Conservation (phyloP, 2,888 invertebrate species). For the Meloe dianella region DNA sequence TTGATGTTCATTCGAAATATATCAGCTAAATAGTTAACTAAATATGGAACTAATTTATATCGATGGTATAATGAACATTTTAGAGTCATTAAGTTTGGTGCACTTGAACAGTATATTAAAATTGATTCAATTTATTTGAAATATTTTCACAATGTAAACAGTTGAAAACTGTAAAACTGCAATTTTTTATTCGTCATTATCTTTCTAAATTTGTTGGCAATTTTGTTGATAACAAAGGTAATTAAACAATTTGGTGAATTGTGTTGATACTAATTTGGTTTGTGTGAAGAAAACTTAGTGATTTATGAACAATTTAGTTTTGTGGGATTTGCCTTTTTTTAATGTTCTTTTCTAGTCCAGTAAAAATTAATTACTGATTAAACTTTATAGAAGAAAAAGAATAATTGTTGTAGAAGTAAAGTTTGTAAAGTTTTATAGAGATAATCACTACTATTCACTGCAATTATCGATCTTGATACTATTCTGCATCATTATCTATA, state of each 20-base stretch:
- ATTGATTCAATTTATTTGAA: neutral
- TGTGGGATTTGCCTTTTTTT: neutral
- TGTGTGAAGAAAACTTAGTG: constrained; percentile 1
- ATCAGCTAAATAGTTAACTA: neutral
- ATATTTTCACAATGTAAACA: neutral
- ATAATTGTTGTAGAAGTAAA: neutral
- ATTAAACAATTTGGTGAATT: constrained; percentile 1
- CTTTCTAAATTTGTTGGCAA: constrained; percentile 5
- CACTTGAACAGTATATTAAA: neutral
- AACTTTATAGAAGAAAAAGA: neutral
- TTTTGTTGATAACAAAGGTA: constrained; percentile 7
- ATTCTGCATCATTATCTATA: neutral
- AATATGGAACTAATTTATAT: constrained; percentile 1
- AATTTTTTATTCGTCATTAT: constrained; percentile 7
- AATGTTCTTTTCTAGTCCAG: neutral
- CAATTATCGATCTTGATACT: constrained; percentile 1
- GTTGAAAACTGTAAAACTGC: neutral
- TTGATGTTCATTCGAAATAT: constrained; percentile 1
- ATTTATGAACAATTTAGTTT: constrained; percentile 4
- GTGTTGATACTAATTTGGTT: constrained; percentile 1
- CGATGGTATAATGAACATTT: neutral
- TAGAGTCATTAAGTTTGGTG: neutral
- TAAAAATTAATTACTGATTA: constrained; percentile 6
- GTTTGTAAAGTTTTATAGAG: neutral
- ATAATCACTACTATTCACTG: neutral